A percentile compares a stretch with the other conserved stretches of the same genome.
These are phyloP conservation scores for Chloroceryle inda DNA, from an alignment of 2,797 vertebrate genomes.

Conservation along the genomic window DNA sequence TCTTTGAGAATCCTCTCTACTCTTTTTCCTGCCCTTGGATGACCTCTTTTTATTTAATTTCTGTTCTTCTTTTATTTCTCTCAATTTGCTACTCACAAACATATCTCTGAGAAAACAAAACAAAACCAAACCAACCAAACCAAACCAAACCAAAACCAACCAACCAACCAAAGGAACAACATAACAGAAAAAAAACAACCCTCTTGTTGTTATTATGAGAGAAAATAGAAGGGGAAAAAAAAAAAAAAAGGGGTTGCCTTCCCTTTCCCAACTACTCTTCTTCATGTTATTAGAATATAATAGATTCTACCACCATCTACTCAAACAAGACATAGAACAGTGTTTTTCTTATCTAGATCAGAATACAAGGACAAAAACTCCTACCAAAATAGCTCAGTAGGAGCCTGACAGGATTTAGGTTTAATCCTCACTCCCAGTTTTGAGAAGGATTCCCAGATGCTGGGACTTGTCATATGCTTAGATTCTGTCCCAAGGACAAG, in stretches of 20 bases:
- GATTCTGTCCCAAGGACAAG: not conserved
- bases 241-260: not conserved
- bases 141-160: too few species aligned
- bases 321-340: not conserved
- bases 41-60: not conserved
- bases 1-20: not conserved
- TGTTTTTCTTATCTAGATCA: not conserved
- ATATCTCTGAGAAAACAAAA: rapidly evolving
- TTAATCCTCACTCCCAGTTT: not conserved
- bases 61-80: not conserved
- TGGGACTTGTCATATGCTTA: not conserved
- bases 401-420: not conserved
- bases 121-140: rapidly evolving
- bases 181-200: not conserved
- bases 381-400: not conserved
- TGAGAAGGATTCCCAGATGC: not conserved
- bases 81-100: not conserved
- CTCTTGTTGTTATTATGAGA: not conserved
- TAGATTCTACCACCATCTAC: not conserved
- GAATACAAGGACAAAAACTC: not conserved
- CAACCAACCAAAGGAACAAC: too few species aligned
- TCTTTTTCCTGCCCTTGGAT: not conserved
- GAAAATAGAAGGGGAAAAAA: not conserved
- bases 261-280: not conserved
- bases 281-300: not conserved